Evolutionary conservation across 2,888 invertebrate species (phyloP).

Genomic region (Craniophora ligustri): DNA sequence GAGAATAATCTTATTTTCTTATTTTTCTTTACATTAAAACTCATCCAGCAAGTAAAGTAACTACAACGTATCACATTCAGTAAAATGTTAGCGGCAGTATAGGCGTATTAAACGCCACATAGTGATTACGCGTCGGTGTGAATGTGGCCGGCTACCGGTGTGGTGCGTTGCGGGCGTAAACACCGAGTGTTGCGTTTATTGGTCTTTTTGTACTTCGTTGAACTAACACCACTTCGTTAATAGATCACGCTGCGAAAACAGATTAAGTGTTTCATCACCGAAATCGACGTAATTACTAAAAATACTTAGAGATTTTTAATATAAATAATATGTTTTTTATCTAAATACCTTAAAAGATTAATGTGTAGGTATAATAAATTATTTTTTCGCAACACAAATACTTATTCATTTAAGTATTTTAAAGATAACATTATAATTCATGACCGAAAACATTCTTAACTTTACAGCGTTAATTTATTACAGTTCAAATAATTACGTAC

Average conservation of each 20-base stretch:
- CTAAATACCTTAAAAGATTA: too few species aligned
- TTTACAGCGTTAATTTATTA: too few species aligned
- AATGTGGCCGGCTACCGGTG: constrained; percentile 16
- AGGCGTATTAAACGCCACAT: not conserved
- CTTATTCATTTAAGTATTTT: too few species aligned
- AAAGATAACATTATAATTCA: too few species aligned
- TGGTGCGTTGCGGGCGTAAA: constrained; percentile 20
- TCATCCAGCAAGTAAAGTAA: not conserved
- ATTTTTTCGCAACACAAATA: too few species aligned
- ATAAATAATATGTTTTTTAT: too few species aligned
- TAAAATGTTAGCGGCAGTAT: not conserved
- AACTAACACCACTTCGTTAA: constrained; percentile 29
- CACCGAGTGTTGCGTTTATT: constrained; percentile 26
- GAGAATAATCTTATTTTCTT: too few species aligned
- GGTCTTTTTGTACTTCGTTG: constrained; percentile 25
- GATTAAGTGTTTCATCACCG: constrained; percentile 2
- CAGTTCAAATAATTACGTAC: too few species aligned
- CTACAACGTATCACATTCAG: not conserved
- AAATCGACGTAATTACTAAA: too few species aligned
- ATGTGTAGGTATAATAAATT: too few species aligned
- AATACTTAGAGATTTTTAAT: too few species aligned
- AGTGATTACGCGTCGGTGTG: constrained; percentile 37
- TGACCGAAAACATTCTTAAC: too few species aligned
- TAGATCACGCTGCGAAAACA: constrained; percentile 27
- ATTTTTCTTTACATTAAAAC: not conserved